Evolutionary conservation across 2,113 vertebrate genomes (phyloP), one percentile per base, ranked within the genome.

Genomic region (Phycodurus eques): DNA sequence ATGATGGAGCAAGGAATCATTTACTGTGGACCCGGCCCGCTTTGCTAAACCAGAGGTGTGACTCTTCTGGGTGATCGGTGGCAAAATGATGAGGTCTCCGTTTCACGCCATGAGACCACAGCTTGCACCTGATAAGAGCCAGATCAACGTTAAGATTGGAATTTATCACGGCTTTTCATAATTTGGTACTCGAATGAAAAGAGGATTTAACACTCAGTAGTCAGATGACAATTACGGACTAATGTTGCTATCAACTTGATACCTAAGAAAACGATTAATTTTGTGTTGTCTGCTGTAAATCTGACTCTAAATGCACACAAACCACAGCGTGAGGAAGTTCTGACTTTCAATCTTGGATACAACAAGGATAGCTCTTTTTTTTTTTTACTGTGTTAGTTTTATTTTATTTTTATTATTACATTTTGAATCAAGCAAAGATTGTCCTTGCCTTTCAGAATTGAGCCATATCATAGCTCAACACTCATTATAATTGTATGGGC

Each of bases 1-100:
- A 87, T 90, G 90, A 93, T 91, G 84, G 88, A 92, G 91, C 82
- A 83, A 75, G 87, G 85, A 91, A 90, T 90, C 88, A 92, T 93
- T 91, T 89, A 92, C 85, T 91, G 76, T n/a, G 73, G 85, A 82
- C 79, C 80, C 77, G 78, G 20, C 89, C 89, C 81, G 68, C 88
- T 75, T 84, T 79, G 78, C 82, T 80, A 89, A 87, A 89, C 80
- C 84, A n/a, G 75, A 69, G 69, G 43, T 75, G 79, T 31, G 54
- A 73, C 80, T 75, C 83, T 73, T 71, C 85, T 81, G 84, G 87
- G 83, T 85, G 86, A 89, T 79, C 62, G 80, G 80, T 76, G 80
- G 89, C 81, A 73, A 90, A 89, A 80, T 85, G 83, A 88, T 87
- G 87, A 90, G 78, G 81, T 88, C 66, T 67, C 67, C 19, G 6